phyloP scores from a whole-genome alignment of 2,888 invertebrate genomes.

The Germaria angustata region DNA sequence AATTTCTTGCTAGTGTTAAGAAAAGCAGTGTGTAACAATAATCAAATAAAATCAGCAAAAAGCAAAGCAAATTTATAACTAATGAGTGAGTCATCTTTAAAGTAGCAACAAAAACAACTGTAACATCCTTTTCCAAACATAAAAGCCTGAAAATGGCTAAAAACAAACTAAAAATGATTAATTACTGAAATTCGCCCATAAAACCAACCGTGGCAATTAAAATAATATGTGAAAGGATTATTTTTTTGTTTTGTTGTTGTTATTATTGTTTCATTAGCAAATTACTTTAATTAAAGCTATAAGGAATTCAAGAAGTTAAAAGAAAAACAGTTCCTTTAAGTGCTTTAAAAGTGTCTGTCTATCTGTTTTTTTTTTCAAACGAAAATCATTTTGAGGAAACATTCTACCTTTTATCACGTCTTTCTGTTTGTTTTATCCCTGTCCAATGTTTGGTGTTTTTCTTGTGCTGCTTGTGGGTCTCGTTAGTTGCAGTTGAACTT shows the following conservation, averaged over 20 bases:
- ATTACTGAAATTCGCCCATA: slow-evolving; percentile 26
- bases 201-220: not conserved
- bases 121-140: not conserved
- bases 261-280: slow-evolving; percentile 7
- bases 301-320: not conserved
- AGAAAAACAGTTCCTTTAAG: slow-evolving; percentile 2
- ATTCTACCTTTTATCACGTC: slow-evolving; percentile 26
- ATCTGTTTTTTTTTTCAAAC: not conserved
- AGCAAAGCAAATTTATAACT: slow-evolving; percentile 18
- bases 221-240: slow-evolving; percentile 26
- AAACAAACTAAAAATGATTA: not conserved
- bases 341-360: slow-evolving; percentile 4
- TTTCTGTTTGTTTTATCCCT: slow-evolving; percentile 36
- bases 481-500: slow-evolving; percentile 35
- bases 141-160: not conserved
- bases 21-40: not conserved
- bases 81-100: slow-evolving; percentile 30
- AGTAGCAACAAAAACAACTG: too few relatives aligned
- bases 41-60: slow-evolving; percentile 4
- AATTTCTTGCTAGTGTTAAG: not conserved
- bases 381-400: not conserved
- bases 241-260: not conserved
- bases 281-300: slow-evolving; percentile 36
- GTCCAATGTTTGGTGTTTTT: not conserved
- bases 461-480: slow-evolving; percentile 4